These are phyloP conservation scores for Crotalus helleri DNA, from an alignment of 2,113 vertebrate genomes.

Conservation along the genomic window DNA sequence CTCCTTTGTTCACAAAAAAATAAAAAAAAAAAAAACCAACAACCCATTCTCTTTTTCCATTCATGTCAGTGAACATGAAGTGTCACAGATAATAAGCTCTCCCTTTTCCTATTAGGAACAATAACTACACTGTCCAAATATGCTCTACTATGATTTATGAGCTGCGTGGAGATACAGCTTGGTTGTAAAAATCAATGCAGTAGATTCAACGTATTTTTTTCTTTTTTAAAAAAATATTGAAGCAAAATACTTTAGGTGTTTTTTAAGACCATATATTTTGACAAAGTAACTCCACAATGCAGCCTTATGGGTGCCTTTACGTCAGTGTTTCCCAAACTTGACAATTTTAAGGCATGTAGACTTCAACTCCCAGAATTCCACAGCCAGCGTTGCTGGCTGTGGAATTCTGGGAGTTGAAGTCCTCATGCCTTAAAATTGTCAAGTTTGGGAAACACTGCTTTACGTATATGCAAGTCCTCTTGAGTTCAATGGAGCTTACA, in stretches of 20 bases:
- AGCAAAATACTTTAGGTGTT: conserved; percentile 10
- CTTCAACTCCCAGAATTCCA: no score
- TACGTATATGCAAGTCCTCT: not conserved
- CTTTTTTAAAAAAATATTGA: not conserved
- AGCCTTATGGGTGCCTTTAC: no score
- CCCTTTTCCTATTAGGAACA: conserved; percentile 11
- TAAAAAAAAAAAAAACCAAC: not conserved
- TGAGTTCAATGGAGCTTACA: not conserved
- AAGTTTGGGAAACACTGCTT: no score
- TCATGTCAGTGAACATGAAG: not conserved
- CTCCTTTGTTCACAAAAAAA: not conserved
- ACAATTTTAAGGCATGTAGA: no score
- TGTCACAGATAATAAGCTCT: not conserved
- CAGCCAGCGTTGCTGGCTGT: no score
- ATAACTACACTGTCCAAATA: conserved; percentile 11
- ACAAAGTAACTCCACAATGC: not conserved
- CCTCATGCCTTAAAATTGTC: no score
- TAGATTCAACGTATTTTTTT: not conserved
- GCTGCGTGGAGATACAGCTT: conserved; percentile 27
- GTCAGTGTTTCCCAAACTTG: no score
- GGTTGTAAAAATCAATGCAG: conserved; percentile 40
- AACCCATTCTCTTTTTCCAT: not conserved
- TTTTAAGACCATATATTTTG: conserved; percentile 31
- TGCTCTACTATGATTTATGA: not conserved
- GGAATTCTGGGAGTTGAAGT: no score